Conservation (phyloP, 2,797 vertebrate genomes). For the Poecilia wingei region DNA sequence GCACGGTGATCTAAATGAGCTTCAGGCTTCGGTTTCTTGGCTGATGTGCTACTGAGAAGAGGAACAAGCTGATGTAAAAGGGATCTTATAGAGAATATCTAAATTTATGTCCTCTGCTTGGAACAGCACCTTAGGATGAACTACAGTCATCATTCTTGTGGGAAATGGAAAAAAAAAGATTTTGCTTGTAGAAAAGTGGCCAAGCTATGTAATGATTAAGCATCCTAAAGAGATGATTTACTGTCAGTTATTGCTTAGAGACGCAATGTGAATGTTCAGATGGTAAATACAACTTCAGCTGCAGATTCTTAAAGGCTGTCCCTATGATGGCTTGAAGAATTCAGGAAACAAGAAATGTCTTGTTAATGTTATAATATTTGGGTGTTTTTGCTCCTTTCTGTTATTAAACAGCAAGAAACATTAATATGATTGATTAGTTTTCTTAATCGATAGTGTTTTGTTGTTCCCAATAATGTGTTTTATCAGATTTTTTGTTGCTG, state of each 20-base stretch:
- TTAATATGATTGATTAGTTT: neutral
- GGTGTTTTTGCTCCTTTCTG: neutral
- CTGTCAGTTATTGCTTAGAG: conserved; percentile 53
- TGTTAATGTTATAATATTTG: neutral
- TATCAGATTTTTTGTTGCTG: neutral
- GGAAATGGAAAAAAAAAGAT: neutral
- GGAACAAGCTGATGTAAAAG: conserved; percentile 48
- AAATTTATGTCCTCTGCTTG: conserved; percentile 62
- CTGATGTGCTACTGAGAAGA: conserved; percentile 50
- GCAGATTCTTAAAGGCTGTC: conserved; percentile 54
- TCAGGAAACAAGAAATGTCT: conserved; percentile 45
- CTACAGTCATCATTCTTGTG: conserved; percentile 61
- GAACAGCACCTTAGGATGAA: conserved; percentile 66
- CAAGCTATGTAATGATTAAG: conserved; percentile 59
- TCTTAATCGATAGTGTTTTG: neutral
- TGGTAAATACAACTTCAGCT: conserved; percentile 56
- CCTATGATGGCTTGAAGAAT: conserved; percentile 51
- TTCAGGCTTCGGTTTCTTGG: conserved; percentile 42
- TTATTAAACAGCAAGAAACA: neutral
- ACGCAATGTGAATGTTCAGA: conserved; percentile 46
- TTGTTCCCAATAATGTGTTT: neutral
- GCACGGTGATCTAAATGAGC: conserved; percentile 45
- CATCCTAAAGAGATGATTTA: conserved; percentile 63
- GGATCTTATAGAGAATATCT: conserved; percentile 36
- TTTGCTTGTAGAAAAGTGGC: conserved; percentile 35